Conservation (phyloP, 2,888 invertebrate genomes). For the Cosmorhoe ocellata region DNA sequence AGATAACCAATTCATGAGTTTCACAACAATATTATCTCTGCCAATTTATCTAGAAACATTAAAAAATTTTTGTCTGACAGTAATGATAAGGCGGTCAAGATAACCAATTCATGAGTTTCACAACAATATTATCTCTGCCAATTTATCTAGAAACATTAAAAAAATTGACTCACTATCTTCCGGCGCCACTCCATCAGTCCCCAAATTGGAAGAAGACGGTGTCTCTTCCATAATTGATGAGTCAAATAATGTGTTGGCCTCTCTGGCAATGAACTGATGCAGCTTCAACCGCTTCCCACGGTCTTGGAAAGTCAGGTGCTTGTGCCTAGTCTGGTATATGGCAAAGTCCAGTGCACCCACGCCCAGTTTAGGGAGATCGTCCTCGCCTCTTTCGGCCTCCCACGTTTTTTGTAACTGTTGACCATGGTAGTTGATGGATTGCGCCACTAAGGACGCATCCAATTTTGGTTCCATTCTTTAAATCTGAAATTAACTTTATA, state of each 20-base stretch:
- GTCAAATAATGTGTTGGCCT: conserved; percentile 90
- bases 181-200: conserved; percentile 76
- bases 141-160: no score
- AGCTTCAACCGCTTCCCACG: conserved; percentile 91
- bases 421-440: conserved; percentile 92
- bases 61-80: no score
- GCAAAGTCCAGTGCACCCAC: conserved; percentile 85
- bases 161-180: conserved; percentile 78
- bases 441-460: conserved; percentile 83
- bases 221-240: conserved; percentile 72
- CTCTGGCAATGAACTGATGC: conserved; percentile 93
- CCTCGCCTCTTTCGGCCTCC: conserved; percentile 92
- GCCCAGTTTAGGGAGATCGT: conserved; percentile 85
- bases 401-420: conserved; percentile 93
- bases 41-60: no score
- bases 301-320: conserved; percentile 91
- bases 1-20: no score
- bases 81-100: no score
- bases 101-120: no score
- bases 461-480: conserved; percentile 64
- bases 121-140: no score
- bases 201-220: conserved; percentile 73
- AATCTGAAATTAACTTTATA: conserved; percentile 36
- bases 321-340: conserved; percentile 90
- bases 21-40: no score